Percentiles rank a stretch among this genome's conserved stretches.
phyloP scores from a whole-genome alignment of 2,888 invertebrate genomes.

The Rhingia rostrata region DNA sequence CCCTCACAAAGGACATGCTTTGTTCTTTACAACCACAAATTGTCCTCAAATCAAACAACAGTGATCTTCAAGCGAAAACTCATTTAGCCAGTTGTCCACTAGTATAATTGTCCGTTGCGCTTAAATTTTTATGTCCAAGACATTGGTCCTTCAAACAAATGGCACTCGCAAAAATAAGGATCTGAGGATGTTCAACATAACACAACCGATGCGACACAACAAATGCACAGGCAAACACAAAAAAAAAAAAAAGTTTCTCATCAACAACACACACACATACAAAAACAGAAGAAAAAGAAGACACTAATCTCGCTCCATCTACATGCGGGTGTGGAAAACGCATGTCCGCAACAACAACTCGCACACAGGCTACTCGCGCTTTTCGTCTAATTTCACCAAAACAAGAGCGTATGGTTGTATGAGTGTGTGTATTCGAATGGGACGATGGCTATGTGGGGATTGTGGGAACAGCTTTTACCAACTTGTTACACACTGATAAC shows the following conservation, averaged over 20 bases:
- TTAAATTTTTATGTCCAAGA: slow-evolving; percentile 18
- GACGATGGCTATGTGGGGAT: slow-evolving; percentile 11
- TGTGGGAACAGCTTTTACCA: slow-evolving; percentile 60
- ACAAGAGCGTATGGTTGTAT: slow-evolving; percentile 16
- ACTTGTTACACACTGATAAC: slow-evolving; percentile 73
- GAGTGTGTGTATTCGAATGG: neutral
- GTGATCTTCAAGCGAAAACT: slow-evolving; percentile 52
- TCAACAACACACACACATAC: slow-evolving; percentile 39
- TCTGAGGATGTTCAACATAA: slow-evolving; percentile 23
- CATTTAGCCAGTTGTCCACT: slow-evolving; percentile 49
- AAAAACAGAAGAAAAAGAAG: slow-evolving; percentile 55
- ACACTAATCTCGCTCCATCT: slow-evolving; percentile 35
- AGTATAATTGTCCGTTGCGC: slow-evolving; percentile 38
- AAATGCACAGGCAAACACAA: slow-evolving; percentile 31
- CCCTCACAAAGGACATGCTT: slow-evolving; percentile 15
- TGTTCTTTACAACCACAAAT: slow-evolving; percentile 27
- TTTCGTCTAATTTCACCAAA: slow-evolving; percentile 40
- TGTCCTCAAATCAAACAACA: slow-evolving; percentile 58
- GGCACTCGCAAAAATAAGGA: slow-evolving; percentile 21
- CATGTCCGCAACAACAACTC: slow-evolving; percentile 72
- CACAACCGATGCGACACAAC: slow-evolving; percentile 28
- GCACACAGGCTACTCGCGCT: slow-evolving; percentile 57
- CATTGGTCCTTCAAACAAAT: slow-evolving; percentile 23
- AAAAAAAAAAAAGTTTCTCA: slow-evolving; percentile 54
- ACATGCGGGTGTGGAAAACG: slow-evolving; percentile 55